Conservation (phyloP, 1,140 invertebrate species). For the Bombus consobrinus region DNA sequence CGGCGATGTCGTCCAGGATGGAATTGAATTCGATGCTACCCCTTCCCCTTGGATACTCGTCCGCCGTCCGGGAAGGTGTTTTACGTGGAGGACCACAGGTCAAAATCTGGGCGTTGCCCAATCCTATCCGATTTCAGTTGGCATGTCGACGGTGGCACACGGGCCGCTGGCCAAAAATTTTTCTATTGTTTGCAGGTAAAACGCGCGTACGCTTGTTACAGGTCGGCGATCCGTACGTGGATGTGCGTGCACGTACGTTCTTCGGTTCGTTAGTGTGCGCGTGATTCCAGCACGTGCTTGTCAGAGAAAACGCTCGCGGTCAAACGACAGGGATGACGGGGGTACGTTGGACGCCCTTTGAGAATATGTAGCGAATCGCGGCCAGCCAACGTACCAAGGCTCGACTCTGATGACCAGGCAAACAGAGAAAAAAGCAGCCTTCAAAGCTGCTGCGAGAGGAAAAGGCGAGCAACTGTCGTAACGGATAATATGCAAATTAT, state of each 20-base stretch:
- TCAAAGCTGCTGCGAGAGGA: conserved; percentile 53
- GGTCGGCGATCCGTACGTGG: conserved; percentile 58
- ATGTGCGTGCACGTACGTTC: conserved; percentile 27
- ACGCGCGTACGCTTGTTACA: conserved; percentile 69
- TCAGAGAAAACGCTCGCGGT: conserved; percentile 52
- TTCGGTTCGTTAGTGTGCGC: neutral
- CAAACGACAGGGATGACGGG: conserved; percentile 56
- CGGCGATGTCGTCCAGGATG: conserved; percentile 53
- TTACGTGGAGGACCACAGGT: conserved; percentile 59
- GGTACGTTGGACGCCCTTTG: conserved; percentile 62
- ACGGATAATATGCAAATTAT: conserved; percentile 73
- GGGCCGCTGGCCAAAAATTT: conserved; percentile 58
- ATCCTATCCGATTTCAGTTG: conserved; percentile 76
- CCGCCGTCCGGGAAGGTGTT: conserved; percentile 59
- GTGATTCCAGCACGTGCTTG: conserved; percentile 30
- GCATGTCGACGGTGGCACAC: conserved; percentile 66
- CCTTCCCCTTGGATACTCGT: conserved; percentile 59
- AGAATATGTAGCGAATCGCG: conserved; percentile 72
- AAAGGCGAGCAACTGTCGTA: conserved; percentile 66
- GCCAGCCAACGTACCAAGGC: conserved; percentile 55
- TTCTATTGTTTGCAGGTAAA: conserved; percentile 71
- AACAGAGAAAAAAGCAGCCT: conserved; percentile 45
- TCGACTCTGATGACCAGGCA: conserved; percentile 64
- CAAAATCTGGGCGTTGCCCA: conserved; percentile 73
- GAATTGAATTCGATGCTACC: conserved; percentile 72